Percentiles rank a stretch among this genome's conserved stretches.
Conservation (phyloP, 2,797 vertebrate genomes). For the Pachyuromys duprasi region DNA sequence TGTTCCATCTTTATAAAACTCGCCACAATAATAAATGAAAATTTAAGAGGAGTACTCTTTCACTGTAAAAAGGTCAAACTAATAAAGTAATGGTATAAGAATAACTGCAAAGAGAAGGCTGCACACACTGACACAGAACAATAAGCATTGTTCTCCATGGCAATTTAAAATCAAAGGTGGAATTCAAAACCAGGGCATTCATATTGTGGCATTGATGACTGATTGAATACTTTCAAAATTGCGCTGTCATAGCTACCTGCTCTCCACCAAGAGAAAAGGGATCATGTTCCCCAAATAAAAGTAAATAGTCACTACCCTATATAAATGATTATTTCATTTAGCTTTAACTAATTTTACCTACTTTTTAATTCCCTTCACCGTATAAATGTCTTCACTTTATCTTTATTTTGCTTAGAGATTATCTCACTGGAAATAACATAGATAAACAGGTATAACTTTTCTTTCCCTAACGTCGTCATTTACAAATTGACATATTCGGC, state of each 20-base stretch:
- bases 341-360: not conserved
- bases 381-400: not conserved
- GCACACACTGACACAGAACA: constrained; percentile 54
- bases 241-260: not conserved
- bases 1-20: constrained; percentile 84
- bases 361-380: not conserved
- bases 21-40: constrained; percentile 83
- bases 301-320: constrained; percentile 15
- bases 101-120: constrained; percentile 72
- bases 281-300: not conserved
- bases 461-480: not conserved
- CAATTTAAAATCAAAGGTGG: constrained; percentile 54
- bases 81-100: constrained; percentile 81
- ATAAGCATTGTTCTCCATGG: constrained; percentile 55
- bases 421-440: not conserved
- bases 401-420: not conserved
- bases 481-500: not conserved
- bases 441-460: not conserved
- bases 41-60: constrained; percentile 76
- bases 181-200: constrained; percentile 54
- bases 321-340: not conserved
- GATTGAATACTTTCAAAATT: constrained; percentile 12
- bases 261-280: not conserved
- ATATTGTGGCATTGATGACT: not conserved
- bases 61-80: constrained; percentile 74